Conservation (phyloP, 2,113 vertebrate species). For the Heterotilapia buettikoferi region DNA sequence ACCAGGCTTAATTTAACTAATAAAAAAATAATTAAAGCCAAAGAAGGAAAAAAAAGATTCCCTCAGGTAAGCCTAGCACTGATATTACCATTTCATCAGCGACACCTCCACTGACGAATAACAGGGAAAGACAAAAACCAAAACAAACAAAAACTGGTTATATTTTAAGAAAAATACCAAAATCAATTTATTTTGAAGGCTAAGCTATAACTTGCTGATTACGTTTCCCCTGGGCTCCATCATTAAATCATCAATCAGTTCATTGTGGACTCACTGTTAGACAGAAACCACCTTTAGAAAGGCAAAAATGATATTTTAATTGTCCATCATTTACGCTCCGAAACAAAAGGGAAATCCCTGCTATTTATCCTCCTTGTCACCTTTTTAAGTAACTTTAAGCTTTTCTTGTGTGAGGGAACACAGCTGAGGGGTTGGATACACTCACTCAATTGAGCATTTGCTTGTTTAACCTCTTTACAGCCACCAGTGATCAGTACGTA, state of each 20-base stretch:
- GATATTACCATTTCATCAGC: neutral
- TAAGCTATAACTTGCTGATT: neutral
- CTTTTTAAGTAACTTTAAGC: neutral
- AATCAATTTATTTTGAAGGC: neutral
- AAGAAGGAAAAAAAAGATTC: neutral
- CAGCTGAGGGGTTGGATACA: neutral
- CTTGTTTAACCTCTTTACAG: neutral
- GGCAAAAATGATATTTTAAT: rapidly evolving
- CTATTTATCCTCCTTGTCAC: neutral
- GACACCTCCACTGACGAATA: rapidly evolving
- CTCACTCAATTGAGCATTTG: neutral
- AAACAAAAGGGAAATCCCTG: neutral
- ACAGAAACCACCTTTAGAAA: neutral
- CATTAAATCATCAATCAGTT: neutral
- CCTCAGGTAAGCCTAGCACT: neutral
- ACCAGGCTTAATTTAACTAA: neutral
- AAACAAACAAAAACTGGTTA: neutral
- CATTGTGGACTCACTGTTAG: neutral
- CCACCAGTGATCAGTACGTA: neutral
- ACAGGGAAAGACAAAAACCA: neutral
- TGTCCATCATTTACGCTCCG: rapidly evolving
- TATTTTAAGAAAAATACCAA: neutral
- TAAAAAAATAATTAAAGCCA: rapidly evolving
- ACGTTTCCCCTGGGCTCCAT: neutral
- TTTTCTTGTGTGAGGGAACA: neutral